Base-by-base conservation (phyloP, 2,113 vertebrate species). In the Vulpes ferrilata region DNA sequence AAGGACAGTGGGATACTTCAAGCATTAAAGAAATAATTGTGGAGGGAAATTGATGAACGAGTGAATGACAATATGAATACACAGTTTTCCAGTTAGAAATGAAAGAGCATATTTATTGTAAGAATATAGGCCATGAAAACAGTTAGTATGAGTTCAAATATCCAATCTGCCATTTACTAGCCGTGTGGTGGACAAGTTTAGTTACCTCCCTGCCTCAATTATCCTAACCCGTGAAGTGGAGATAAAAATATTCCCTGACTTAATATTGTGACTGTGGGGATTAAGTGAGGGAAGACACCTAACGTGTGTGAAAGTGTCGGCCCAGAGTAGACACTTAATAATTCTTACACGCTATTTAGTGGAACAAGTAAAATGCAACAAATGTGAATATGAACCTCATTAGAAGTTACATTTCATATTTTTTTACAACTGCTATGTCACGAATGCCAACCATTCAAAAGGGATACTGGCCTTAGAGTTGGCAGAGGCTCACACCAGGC, bases 101-200 rank as follows among this genome's bases (percentile, higher is more conserved):
- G 62, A 69, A 35, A 62, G 57, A 23, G 20, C 3, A 0, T 10
- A 1, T 27, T 55, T 82, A 22, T 48, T 23, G 1, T 30, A 10
- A 35, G 64, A 69, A 22, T 17, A 0, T 17, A 25, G 74, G 43
- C 43, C 9, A 0, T 27, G 23, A 60, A n/a, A 11, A 19, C 0
- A 67, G 16, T 38, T 3, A 7, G 11, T 19, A 1, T 15, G 30
- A 38, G 32, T 32, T 81, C 25, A 35, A 0, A 27, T 2, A 30
- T 35, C 12, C n/a, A 25, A 25, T 5, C 43, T 30, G 9, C 64
- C 35, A 0, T 8, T 48, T 11, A 25, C 74, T 5, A 25, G 86
- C 23, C 23, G 0, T 0, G 19, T 11, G 11, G 53, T 5, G 4
- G 60, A 2, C n/a, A 11, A 5, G 19, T 78, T 27, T 4, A 13